Evolutionary conservation across 2,113 vertebrate genomes (phyloP), one percentile per base, ranked within the genome.

Genomic region (Archilochus colubris): DNA sequence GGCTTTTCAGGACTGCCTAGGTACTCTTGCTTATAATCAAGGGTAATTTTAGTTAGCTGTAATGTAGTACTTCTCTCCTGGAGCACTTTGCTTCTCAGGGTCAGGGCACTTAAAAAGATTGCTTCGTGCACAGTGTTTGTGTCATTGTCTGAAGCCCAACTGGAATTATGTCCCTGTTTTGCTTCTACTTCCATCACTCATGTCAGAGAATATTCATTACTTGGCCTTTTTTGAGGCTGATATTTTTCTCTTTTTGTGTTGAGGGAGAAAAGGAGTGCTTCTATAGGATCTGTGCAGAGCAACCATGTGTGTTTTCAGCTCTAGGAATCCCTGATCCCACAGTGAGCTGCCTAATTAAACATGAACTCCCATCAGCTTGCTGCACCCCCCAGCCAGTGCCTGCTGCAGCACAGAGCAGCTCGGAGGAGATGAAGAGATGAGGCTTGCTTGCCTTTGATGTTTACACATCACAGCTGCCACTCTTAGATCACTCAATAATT

Each of bases 321-420:
- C 40, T 61, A 43, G 57, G 59, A 77, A 36, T 66, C 48, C 43
- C 33, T 4, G 25, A 54, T 62, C 20, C 54, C 25, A 17, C 6
- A 4, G 70, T 64, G 83, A 77, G 58, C 55, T 50, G 55, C 28
- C 67, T 88, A 72, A 86, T 89, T 80, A 81, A 61, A 40, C 44
- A 22, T 10, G 24, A 82, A 51, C 50, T 44, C 9, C 72, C 28
- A 1, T 17, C 44, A 22, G 22, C 30, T 31, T 7, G 22, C 40
- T 50, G 69, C 17, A 23, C 31, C 50, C 62, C 31, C 51, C 27
- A 33, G 79, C 28, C 46, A 61, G 51, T 2, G 15, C 9, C 62
- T 55, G 74, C 88, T 12, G n/a, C 44, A 28, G n/a, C 10, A 2
- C 44, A 38, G 57, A 61, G 73, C 44, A 30, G 46, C 23, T 28